Evolutionary conservation across 1,140 invertebrate genomes (phyloP).

Genomic region (Lepidurus arcticus): DNA sequence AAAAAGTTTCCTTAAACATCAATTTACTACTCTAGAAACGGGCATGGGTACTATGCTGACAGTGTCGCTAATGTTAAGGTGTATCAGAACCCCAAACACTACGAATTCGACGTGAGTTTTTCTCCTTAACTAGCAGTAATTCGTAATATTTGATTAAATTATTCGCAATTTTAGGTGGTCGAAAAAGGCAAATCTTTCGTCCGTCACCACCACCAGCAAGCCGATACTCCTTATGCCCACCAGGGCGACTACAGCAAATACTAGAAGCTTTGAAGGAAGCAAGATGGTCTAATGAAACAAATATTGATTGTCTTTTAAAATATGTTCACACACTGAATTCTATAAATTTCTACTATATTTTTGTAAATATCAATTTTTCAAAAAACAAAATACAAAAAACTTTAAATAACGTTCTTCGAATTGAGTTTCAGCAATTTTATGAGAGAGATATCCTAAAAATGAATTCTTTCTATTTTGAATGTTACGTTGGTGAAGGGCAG

Average conservation of each 20-base stretch:
- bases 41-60: slow-evolving; percentile 4
- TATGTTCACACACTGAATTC: too few relatives aligned
- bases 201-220: not conserved
- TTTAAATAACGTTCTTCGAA: too few relatives aligned
- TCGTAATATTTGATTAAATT: not conserved
- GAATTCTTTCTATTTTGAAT: not conserved
- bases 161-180: not conserved
- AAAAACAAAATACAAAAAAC: too few relatives aligned
- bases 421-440: too few relatives aligned
- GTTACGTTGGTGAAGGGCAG: not conserved
- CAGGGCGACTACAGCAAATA: not conserved
- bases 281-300: too few relatives aligned
- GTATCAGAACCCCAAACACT: not conserved
- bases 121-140: not conserved
- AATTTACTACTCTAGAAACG: not conserved
- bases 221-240: not conserved
- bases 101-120: not conserved
- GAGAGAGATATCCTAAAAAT: too few relatives aligned
- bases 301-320: too few relatives aligned
- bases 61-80: not conserved
- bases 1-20: not conserved
- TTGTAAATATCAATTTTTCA: too few relatives aligned
- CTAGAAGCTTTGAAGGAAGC: not conserved
- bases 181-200: slow-evolving; percentile 6
- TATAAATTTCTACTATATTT: too few relatives aligned